Percentiles rank a stretch among this genome's conserved stretches.
These are phyloP conservation scores for Chydorus sphaericus DNA, from an alignment of 2,888 invertebrate species.

Conservation along the genomic window DNA sequence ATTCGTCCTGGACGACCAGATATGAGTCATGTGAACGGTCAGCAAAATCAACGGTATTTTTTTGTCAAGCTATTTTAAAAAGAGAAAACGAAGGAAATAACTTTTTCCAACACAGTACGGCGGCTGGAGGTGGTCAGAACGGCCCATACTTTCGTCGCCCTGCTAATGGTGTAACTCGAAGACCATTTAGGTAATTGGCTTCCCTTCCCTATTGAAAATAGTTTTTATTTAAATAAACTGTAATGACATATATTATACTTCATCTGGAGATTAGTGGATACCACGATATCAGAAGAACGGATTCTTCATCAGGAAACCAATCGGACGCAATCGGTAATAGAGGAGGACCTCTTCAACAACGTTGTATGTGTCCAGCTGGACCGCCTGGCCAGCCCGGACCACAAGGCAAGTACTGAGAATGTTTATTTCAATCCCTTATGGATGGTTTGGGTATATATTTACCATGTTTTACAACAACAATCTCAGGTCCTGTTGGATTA, in stretches of 20 bases:
- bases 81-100: no score
- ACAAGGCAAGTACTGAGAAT: not conserved
- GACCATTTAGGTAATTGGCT: not conserved
- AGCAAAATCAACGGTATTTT: no score
- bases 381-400: slow-evolving; percentile 2
- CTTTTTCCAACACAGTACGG: no score
- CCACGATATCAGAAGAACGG: slow-evolving; percentile 8
- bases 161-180: slow-evolving; percentile 4
- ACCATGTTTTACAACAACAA: not conserved
- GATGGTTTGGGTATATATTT: no score
- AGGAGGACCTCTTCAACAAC: not conserved
- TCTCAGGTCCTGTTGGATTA: not conserved
- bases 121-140: no score
- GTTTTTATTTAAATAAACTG: not conserved
- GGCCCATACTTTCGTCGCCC: not conserved
- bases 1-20: slow-evolving; percentile 13
- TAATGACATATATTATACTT: not conserved
- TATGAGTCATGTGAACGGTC: slow-evolving; percentile 12
- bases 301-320: not conserved
- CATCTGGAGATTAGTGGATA: not conserved
- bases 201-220: not conserved
- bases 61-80: no score
- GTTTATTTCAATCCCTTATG: no score
- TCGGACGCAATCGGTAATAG: not conserved
- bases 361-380: slow-evolving; percentile 2